These are phyloP conservation scores for Chauna torquata DNA, from an alignment of 2,113 vertebrate genomes.

Conservation along the genomic window DNA sequence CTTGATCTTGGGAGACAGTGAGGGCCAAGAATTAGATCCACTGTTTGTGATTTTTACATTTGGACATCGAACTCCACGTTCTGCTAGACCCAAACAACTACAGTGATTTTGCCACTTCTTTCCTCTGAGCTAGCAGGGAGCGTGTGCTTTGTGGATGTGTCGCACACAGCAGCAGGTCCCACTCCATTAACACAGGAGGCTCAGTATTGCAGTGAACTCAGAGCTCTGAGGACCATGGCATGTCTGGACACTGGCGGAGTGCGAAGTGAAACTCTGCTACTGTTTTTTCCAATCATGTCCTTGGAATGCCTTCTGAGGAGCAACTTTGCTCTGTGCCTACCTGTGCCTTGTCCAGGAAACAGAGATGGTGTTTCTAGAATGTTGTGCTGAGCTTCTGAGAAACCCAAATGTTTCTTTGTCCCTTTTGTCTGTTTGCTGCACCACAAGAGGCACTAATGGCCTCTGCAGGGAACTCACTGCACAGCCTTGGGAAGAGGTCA, in stretches of 20 bases:
- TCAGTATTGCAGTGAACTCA: neutral
- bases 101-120: neutral
- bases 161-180: neutral
- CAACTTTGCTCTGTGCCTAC: neutral
- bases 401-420: neutral
- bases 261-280: neutral
- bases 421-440: neutral
- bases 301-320: neutral
- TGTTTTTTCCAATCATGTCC: neutral
- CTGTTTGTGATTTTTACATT: neutral
- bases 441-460: neutral
- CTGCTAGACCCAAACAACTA: neutral
- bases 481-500: neutral
- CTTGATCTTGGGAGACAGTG: neutral
- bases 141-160: neutral
- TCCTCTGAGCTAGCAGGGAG: neutral
- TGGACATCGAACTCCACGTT: neutral
- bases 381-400: neutral
- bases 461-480: neutral
- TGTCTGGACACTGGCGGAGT: neutral
- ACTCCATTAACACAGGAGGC: neutral
- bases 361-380: neutral
- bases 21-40: neutral
- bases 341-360: neutral
- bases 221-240: neutral